phyloP scores from a whole-genome alignment of 2,113 vertebrate genomes.

The Microtus richardsoni region DNA sequence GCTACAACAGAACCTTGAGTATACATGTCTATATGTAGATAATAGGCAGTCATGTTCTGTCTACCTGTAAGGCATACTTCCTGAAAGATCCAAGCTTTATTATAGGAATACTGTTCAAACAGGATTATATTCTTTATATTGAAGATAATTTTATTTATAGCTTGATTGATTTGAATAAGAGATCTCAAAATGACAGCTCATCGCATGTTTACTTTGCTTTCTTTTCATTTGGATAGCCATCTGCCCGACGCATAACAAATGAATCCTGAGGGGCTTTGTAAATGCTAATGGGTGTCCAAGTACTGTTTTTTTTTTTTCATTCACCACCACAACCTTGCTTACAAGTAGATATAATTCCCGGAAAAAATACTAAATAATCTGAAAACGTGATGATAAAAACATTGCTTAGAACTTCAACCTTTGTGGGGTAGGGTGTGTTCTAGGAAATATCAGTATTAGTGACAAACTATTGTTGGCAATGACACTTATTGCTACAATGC shows the following conservation, averaged over 20 bases:
- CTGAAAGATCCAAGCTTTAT: neutral
- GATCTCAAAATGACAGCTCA: neutral
- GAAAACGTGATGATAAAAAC: neutral
- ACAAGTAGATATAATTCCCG: neutral
- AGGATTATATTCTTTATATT: neutral
- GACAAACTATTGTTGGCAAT: neutral
- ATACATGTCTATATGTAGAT: neutral
- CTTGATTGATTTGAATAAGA: neutral
- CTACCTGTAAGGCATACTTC: neutral
- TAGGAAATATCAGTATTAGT: neutral
- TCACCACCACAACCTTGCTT: neutral
- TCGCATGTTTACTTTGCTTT: neutral
- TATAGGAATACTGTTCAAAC: conserved; percentile 13
- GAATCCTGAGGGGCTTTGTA: neutral
- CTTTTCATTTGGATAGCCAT: neutral
- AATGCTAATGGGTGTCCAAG: neutral
- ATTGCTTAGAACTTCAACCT: neutral
- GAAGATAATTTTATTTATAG: neutral
- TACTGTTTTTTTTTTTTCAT: neutral
- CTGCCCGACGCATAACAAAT: neutral
- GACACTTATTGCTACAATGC: neutral
- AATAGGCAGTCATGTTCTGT: neutral
- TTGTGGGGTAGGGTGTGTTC: neutral
- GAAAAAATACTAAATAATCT: neutral
- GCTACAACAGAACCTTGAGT: neutral